Percentiles rank a stretch among this genome's conserved stretches.
These are phyloP conservation scores for Aricia agestis DNA, from an alignment of 1,140 invertebrate genomes.

Conservation along the genomic window DNA sequence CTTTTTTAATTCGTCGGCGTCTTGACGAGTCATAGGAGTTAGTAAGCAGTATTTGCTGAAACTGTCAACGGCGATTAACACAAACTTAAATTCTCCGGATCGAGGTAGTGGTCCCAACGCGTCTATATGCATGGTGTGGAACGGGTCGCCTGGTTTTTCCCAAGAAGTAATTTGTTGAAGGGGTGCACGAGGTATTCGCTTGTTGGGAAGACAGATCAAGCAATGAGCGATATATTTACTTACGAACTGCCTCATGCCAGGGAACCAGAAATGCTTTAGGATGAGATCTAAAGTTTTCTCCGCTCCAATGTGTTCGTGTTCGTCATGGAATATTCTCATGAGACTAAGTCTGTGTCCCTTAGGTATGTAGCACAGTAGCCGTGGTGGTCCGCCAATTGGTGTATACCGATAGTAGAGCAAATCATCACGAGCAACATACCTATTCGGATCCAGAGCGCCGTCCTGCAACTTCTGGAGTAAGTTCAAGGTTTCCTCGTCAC, in stretches of 20 bases:
- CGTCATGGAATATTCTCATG: constrained; percentile 5
- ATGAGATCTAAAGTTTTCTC: constrained; percentile 17
- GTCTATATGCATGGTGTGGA: constrained; percentile 11
- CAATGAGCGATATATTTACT: constrained; percentile 21
- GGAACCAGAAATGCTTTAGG: constrained; percentile 18
- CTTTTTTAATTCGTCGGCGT: too few species aligned
- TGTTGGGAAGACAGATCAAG: constrained; percentile 11
- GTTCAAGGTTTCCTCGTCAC: too few species aligned
- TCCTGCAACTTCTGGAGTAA: too few species aligned
- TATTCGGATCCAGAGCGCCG: too few species aligned
- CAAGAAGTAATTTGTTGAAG: constrained; percentile 10
- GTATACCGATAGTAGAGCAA: too few species aligned
- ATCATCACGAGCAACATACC: too few species aligned
- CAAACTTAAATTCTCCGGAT: not conserved
- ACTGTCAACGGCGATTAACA: too few species aligned
- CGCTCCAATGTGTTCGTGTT: constrained; percentile 10
- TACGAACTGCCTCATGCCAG: constrained; percentile 19
- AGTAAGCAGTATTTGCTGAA: too few species aligned
- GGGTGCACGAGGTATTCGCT: constrained; percentile 7
- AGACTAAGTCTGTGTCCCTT: not conserved
- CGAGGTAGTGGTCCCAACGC: not conserved
- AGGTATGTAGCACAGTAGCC: not conserved
- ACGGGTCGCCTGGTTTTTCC: constrained; percentile 6
- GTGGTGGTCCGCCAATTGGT: too few species aligned
- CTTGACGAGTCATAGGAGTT: too few species aligned